A percentile compares a stretch with the other conserved stretches of the same genome.
These are phyloP conservation scores for Parazoanthus atlanticus DNA, from an alignment of 92 coral and sea anemone genomes.

Conservation along the genomic window DNA sequence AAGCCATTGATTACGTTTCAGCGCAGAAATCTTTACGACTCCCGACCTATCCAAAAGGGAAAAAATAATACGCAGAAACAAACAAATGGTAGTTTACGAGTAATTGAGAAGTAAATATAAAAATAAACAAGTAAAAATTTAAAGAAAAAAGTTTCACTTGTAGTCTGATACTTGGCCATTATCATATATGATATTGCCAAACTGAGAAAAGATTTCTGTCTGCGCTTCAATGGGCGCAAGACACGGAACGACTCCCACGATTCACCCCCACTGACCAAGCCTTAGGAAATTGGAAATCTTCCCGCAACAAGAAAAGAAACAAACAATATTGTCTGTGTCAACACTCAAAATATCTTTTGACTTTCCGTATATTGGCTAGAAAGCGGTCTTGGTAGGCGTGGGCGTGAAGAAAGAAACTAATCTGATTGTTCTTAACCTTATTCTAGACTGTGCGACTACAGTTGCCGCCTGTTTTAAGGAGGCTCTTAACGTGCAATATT, in stretches of 20 bases:
- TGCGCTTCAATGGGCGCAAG: neutral
- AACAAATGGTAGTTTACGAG: neutral
- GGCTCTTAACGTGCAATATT: neutral
- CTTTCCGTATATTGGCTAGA: neutral
- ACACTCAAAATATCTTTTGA: neutral
- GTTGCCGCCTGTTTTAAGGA: neutral
- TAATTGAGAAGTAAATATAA: too few species aligned
- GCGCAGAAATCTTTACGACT: neutral
- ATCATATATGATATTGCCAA: too few species aligned
- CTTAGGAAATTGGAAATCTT: slow-evolving; percentile 19
- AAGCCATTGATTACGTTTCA: neutral
- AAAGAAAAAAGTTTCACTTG: neutral
- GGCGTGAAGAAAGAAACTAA: neutral
- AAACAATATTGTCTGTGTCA: neutral
- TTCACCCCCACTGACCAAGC: slow-evolving; percentile 3
- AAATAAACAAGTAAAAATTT: neutral
- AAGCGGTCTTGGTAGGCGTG: neutral
- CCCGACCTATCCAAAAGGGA: neutral
- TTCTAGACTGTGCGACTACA: neutral
- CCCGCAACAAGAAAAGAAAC: neutral
- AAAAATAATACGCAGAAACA: neutral
- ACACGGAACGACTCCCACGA: neutral
- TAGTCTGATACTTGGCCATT: neutral
- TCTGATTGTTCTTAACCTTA: neutral
- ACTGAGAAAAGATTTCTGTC: neutral